Percentiles rank a stretch among this genome's conserved stretches.
Evolutionary conservation across 2,797 vertebrate genomes (phyloP).

Genomic region (Silurus aristotelis): DNA sequence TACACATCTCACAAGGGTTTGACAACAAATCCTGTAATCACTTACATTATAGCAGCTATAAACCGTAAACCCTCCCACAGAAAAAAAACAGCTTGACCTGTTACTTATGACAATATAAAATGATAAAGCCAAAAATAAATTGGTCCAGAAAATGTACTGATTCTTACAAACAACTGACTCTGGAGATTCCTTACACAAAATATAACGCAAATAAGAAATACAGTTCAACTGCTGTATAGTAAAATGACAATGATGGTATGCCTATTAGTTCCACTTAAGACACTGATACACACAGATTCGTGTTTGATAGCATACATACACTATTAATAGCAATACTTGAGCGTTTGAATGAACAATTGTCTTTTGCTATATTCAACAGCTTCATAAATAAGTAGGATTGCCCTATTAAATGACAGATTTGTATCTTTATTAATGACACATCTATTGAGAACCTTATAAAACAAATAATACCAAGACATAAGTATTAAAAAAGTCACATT

Average conservation of each 20-base stretch:
- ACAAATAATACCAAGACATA: neutral
- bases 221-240: neutral
- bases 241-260: neutral
- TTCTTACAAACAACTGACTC: neutral
- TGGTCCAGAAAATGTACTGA: neutral
- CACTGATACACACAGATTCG: neutral
- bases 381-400: neutral
- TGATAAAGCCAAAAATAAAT: neutral
- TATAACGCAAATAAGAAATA: neutral
- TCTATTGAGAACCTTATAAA: neutral
- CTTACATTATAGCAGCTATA: neutral
- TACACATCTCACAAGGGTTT: neutral
- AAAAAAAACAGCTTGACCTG: neutral
- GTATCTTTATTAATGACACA: neutral
- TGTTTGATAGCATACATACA: neutral
- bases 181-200: neutral
- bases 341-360: neutral
- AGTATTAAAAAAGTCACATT: neutral
- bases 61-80: neutral
- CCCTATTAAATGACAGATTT: neutral
- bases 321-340: neutral
- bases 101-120: neutral
- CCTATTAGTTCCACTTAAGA: too few species aligned
- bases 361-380: neutral
- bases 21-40: neutral